Evolutionary conservation across 2,113 vertebrate genomes (phyloP).

Genomic region (Loxodonta africana): DNA sequence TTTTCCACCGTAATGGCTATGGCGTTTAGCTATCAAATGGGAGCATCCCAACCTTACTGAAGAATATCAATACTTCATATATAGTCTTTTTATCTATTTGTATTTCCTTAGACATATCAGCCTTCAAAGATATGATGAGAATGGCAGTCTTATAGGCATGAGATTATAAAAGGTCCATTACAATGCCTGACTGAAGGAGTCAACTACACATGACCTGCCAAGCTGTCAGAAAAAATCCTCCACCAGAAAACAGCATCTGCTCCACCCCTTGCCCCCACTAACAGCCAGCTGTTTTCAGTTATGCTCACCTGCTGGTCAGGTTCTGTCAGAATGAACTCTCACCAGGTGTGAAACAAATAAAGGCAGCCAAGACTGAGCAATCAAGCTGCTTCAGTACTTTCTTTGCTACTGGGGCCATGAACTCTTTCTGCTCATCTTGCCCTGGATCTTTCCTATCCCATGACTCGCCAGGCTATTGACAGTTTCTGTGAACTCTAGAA

Average conservation of each 20-base stretch:
- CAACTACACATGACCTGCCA: conserved; percentile 11
- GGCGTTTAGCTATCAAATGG: not conserved
- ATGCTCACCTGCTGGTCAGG: conserved; percentile 75
- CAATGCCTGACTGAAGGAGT: not conserved
- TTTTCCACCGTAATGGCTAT: not conserved
- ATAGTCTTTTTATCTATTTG: not conserved
- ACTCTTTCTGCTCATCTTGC: conserved; percentile 19
- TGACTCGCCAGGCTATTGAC: not conserved
- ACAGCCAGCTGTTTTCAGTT: conserved; percentile 72
- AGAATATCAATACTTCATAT: not conserved
- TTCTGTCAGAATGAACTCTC: conserved; percentile 75
- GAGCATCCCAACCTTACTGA: not conserved
- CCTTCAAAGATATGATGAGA: not conserved
- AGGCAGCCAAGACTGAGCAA: not conserved
- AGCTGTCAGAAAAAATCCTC: not conserved
- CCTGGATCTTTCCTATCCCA: conserved; percentile 30
- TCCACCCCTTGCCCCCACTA: not conserved
- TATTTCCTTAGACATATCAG: not conserved
- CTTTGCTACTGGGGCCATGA: not conserved
- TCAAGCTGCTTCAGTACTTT: conserved; percentile 33
- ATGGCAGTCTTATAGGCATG: not conserved
- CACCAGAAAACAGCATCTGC: conserved; percentile 68
- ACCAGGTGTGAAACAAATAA: conserved; percentile 66
- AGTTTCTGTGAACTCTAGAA: conserved; percentile 10
- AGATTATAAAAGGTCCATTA: not conserved